phyloP scores from a whole-genome alignment of 1,140 invertebrate genomes.

The Brachystomella parvula region DNA sequence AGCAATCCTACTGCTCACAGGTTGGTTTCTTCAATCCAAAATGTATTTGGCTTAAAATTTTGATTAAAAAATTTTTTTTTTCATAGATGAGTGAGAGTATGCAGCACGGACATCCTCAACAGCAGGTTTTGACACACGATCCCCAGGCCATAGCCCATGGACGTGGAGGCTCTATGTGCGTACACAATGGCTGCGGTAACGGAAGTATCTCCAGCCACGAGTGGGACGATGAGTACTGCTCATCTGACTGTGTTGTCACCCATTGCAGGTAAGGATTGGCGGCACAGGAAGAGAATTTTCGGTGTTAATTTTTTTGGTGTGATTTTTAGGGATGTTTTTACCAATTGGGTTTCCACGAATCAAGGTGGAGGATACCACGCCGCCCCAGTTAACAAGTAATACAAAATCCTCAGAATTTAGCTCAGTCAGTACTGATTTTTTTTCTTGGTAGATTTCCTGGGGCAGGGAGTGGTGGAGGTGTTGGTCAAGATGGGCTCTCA shows the following conservation, averaged over 20 bases:
- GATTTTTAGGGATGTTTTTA: constrained; percentile 65
- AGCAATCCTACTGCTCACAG: constrained; percentile 46
- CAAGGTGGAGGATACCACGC: constrained; percentile 47
- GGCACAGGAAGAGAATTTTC: neutral
- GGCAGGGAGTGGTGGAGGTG: constrained; percentile 25
- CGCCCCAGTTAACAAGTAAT: constrained; percentile 9
- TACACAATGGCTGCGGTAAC: constrained; percentile 83
- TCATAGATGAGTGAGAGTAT: constrained; percentile 32
- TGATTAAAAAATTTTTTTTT: neutral
- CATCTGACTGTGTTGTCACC: constrained; percentile 92
- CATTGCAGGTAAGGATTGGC: constrained; percentile 70
- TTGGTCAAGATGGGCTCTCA: constrained; percentile 27
- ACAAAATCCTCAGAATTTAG: neutral
- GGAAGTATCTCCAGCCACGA: constrained; percentile 81
- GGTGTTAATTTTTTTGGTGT: constrained; percentile 18
- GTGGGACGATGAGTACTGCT: constrained; percentile 97
- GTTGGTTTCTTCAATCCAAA: constrained; percentile 39
- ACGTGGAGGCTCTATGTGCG: constrained; percentile 50
- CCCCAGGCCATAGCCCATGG: constrained; percentile 25
- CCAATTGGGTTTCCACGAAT: constrained; percentile 77
- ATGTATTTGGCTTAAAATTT: neutral
- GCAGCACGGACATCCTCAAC: constrained; percentile 18
- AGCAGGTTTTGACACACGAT: constrained; percentile 30
- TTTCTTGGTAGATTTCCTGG: constrained; percentile 21
- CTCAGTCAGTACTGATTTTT: neutral